These are phyloP conservation scores for Branchinecta sandiegonensis DNA, from an alignment of 2,888 invertebrate species.

Conservation along the genomic window DNA sequence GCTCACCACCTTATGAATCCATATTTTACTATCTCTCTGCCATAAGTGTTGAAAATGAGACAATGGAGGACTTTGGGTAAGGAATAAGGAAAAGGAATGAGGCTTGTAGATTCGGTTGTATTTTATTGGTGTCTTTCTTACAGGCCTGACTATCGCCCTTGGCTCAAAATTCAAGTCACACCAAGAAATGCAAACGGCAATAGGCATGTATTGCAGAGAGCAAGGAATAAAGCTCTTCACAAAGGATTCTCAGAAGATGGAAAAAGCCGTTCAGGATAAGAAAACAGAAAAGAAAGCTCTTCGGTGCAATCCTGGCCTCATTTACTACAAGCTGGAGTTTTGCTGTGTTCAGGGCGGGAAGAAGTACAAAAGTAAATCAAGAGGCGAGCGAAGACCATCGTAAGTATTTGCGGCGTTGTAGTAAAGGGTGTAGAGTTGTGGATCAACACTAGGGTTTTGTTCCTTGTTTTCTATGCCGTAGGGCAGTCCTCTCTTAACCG, in stretches of 20 bases:
- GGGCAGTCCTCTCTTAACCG: too few species aligned
- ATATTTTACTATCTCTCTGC: too few species aligned
- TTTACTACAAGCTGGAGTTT: conserved; percentile 10
- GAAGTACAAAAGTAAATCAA: conserved; percentile 16
- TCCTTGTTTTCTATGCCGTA: too few species aligned
- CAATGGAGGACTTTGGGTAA: too few species aligned
- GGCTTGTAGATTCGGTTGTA: too few species aligned
- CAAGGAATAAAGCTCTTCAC: background rate
- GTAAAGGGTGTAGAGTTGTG: too few species aligned
- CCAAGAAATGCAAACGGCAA: background rate
- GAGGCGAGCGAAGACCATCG: background rate
- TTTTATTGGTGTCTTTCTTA: too few species aligned
- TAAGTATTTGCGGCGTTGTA: background rate
- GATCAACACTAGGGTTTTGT: too few species aligned
- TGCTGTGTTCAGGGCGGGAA: conserved; percentile 13
- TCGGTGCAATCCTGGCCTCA: background rate
- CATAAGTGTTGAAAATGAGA: too few species aligned
- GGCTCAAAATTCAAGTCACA: background rate
- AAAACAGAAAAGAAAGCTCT: conserved; percentile 4
- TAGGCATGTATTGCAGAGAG: background rate
- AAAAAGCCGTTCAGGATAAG: background rate
- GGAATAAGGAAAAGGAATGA: too few species aligned
- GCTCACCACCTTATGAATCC: too few species aligned
- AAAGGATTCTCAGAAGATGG: background rate
- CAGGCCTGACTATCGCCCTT: too few species aligned